These are phyloP conservation scores for Nemoura dubitans DNA, from an alignment of 2,888 invertebrate genomes.

Conservation along the genomic window DNA sequence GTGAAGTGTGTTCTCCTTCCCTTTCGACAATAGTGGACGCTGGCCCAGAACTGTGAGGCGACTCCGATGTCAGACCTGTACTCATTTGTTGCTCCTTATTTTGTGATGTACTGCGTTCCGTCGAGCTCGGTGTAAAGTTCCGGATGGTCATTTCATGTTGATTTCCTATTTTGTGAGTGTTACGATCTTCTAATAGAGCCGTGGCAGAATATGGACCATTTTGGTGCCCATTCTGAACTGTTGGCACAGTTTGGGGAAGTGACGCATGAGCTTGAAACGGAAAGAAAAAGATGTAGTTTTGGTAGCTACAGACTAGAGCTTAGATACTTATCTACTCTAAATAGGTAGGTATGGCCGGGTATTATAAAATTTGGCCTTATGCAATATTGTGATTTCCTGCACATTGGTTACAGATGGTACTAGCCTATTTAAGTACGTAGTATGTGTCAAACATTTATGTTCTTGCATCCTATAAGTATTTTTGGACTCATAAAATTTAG, in stretches of 20 bases:
- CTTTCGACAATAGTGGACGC: neutral
- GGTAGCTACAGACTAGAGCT: too few species aligned
- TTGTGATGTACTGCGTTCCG: neutral
- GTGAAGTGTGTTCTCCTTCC: neutral
- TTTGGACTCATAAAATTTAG: too few species aligned
- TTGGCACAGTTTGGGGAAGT: neutral
- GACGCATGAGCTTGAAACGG: neutral
- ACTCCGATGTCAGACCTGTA: too few species aligned
- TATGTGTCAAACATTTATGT: too few species aligned
- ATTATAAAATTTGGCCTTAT: too few species aligned
- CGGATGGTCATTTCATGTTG: neutral
- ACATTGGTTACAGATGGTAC: too few species aligned
- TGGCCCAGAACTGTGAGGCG: neutral
- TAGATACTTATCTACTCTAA: too few species aligned
- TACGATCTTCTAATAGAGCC: neutral
- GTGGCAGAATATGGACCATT: conserved; percentile 18
- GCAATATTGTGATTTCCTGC: too few species aligned
- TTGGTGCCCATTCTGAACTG: conserved; percentile 36
- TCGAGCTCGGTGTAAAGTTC: neutral
- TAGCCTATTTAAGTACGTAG: too few species aligned
- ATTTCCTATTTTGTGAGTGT: neutral
- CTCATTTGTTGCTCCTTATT: neutral
- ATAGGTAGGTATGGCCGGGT: too few species aligned
- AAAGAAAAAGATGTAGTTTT: conserved; percentile 1
- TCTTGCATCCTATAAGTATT: too few species aligned